phyloP scores from a whole-genome alignment of 2,888 invertebrate species.

The Parnassius orleans region DNA sequence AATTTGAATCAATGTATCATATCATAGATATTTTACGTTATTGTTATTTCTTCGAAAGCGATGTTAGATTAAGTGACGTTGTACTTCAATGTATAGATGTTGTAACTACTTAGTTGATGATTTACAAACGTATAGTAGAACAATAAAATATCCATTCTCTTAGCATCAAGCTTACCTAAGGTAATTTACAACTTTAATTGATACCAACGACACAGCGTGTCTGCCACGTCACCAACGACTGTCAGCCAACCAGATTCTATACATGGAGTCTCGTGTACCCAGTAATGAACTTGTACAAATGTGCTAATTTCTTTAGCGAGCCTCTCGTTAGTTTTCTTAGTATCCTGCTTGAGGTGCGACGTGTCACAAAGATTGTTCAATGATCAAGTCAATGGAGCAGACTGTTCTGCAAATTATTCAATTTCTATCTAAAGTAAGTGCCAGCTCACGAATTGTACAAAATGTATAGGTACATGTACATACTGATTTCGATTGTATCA shows the following conservation, averaged over 20 bases:
- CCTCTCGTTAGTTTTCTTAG: constrained; percentile 8
- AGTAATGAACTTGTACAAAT: constrained; percentile 12
- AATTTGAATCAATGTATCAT: too few relatives aligned
- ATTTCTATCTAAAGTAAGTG: constrained; percentile 29
- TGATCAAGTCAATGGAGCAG: constrained; percentile 43
- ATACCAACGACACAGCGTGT: too few relatives aligned
- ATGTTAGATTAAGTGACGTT: too few relatives aligned
- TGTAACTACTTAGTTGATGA: too few relatives aligned
- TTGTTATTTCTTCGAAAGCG: too few relatives aligned
- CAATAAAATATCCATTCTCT: too few relatives aligned
- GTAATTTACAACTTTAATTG: too few relatives aligned
- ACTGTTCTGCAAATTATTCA: constrained; percentile 40
- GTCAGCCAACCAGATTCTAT: constrained; percentile 12
- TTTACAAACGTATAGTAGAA: too few relatives aligned
- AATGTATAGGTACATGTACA: background rate
- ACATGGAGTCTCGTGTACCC: constrained; percentile 1
- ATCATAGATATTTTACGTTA: too few relatives aligned
- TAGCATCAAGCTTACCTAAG: too few relatives aligned
- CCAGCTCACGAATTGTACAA: background rate
- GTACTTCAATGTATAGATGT: too few relatives aligned
- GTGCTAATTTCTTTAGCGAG: constrained; percentile 17
- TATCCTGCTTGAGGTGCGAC: constrained; percentile 4
- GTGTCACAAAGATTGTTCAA: background rate
- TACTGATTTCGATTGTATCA: too few relatives aligned
- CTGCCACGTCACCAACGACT: background rate